These are phyloP conservation scores for Alouatta palliata DNA, from an alignment of 2,113 vertebrate species.

Conservation along the genomic window DNA sequence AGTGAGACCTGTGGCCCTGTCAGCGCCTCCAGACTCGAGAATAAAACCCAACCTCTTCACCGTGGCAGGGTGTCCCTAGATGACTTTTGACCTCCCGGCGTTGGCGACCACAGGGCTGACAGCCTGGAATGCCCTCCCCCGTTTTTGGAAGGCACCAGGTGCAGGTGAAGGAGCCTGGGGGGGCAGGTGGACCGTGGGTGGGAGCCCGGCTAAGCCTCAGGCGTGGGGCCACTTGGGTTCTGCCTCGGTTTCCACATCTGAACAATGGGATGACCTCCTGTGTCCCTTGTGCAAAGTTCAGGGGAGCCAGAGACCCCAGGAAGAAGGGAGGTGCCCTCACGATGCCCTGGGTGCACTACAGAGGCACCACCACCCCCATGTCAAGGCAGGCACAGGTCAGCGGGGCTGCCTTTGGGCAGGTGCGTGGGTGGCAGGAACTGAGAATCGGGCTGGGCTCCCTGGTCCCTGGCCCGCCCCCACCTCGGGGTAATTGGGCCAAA, in stretches of 20 bases:
- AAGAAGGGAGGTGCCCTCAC: too few species aligned
- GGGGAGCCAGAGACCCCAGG: too few species aligned
- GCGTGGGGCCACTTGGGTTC: rapidly evolving
- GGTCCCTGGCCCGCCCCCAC: background rate
- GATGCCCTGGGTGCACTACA: rapidly evolving
- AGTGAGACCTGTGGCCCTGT: background rate
- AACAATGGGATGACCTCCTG: background rate
- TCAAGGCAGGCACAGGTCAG: background rate
- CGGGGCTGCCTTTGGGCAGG: rapidly evolving
- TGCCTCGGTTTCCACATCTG: background rate
- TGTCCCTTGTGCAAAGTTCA: background rate
- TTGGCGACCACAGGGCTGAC: background rate
- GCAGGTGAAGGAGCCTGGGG: background rate
- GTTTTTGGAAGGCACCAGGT: background rate
- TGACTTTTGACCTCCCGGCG: too few species aligned
- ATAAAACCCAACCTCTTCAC: background rate
- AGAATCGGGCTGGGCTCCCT: background rate
- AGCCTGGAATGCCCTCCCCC: rapidly evolving
- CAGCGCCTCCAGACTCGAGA: background rate
- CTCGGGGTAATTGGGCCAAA: background rate
- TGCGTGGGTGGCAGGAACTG: background rate
- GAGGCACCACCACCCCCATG: rapidly evolving
- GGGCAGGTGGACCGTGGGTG: rapidly evolving
- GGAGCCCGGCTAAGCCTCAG: background rate
- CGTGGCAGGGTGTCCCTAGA: background rate